Percentiles rank a stretch among this genome's conserved stretches.
Evolutionary conservation across 2,113 vertebrate genomes (phyloP).

Genomic region (Galeopterus variegatus): DNA sequence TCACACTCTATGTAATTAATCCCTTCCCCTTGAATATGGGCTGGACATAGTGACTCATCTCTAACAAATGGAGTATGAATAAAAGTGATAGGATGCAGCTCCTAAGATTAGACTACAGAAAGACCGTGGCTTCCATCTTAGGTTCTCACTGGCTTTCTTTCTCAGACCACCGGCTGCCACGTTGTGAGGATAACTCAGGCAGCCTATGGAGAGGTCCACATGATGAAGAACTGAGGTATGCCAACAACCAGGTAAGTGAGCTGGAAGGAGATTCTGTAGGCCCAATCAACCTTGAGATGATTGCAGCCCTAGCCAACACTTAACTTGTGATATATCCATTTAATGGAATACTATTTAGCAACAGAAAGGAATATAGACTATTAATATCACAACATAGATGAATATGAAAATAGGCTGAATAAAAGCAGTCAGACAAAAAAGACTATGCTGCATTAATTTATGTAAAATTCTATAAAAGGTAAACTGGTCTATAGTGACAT

Average conservation of each 20-base stretch:
- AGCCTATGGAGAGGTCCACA: neutral
- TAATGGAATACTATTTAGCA: neutral
- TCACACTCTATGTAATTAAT: neutral
- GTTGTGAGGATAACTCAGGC: neutral
- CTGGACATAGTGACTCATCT: neutral
- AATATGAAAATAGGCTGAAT: conserved; percentile 40
- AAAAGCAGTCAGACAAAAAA: neutral
- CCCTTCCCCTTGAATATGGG: neutral
- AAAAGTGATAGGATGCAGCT: neutral
- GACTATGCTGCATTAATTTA: neutral
- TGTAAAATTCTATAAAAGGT: conserved; percentile 33
- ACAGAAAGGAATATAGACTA: neutral
- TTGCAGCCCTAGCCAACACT: neutral
- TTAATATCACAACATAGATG: neutral
- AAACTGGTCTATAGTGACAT: neutral
- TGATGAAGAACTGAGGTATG: neutral
- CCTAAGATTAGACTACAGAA: neutral
- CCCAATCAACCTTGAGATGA: neutral
- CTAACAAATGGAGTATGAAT: neutral
- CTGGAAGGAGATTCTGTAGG: neutral
- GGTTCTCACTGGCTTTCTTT: neutral
- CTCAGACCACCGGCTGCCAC: neutral
- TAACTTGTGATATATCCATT: neutral
- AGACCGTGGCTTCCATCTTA: neutral
- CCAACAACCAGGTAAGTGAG: neutral